Evolutionary conservation across 1,140 invertebrate species (phyloP), one percentile per base, ranked within the genome.

Genomic region (Lordiphosa stackelbergi): DNA sequence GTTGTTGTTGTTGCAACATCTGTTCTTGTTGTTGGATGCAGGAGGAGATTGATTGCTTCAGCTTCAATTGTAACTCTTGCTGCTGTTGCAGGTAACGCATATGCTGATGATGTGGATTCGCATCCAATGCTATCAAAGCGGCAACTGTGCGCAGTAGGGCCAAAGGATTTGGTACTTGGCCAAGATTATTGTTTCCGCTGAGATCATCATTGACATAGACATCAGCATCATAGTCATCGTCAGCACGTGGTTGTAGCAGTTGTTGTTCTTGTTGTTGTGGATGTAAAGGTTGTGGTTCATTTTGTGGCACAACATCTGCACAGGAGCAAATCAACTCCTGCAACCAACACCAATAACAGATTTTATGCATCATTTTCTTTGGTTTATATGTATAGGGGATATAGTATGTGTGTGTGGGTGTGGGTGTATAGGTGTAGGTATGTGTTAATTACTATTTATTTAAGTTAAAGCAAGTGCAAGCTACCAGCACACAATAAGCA

Each of bases 281-380:
- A n/a, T 48, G 46, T 6, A 12, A 11, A 12, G 24, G 6, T 24
- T 41, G 28, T 34, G 24, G 28, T 48, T 74, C 73, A 56, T 41
- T 55, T 55, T 69, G 84, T 86, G 88, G 90, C 89, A 92, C 89
- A 86, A 93, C 90, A 89, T 94, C 93, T 85, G 92, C 91, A 89
- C 92, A 90, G 89, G 90, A 91, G 90, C 93, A 94, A 88, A 94
- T 90, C 88, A 89, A 90, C 88, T 91, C 92, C 93, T 94, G 93
- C 90, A 94, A 93, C 90, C 90, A 90, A 89, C 88, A 89, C 89
- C 90, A 88, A 88, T 85, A 88, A 88, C 86, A 88, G 85, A 85
- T 81, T 74, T 69, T 77, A 72, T 78, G 74, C 71, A 85, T 79
- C 79, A 86, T 55, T 78, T 77, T 71, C 64, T 71, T 46, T 54